phyloP scores from a whole-genome alignment of 2,797 vertebrate species.

The Pteronotus mesoamericanus region DNA sequence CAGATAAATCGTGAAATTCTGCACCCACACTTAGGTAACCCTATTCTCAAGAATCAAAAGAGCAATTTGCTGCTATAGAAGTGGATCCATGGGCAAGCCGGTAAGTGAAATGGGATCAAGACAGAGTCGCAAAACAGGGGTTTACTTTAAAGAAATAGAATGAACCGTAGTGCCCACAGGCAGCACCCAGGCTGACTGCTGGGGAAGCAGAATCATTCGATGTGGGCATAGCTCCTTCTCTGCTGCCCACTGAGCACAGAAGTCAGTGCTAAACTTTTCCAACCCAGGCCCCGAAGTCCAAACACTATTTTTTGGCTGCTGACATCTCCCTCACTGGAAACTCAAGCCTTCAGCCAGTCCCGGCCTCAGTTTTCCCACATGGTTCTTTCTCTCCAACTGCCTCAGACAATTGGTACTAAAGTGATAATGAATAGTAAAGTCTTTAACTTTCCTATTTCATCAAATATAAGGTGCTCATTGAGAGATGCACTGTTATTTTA shows the following conservation, averaged over 20 bases:
- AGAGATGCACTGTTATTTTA: background rate
- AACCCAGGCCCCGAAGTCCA: background rate
- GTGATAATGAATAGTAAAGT: background rate
- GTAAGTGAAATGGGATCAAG: constrained; percentile 55
- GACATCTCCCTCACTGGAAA: background rate
- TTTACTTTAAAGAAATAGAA: background rate
- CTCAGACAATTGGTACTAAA: background rate
- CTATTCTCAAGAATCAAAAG: constrained; percentile 68
- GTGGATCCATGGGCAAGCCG: background rate
- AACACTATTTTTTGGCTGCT: background rate
- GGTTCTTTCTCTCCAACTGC: background rate
- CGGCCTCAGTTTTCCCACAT: background rate
- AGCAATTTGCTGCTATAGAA: constrained; percentile 65
- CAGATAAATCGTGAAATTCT: constrained; percentile 71
- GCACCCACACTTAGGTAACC: constrained; percentile 69
- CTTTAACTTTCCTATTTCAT: background rate
- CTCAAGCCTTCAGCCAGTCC: background rate
- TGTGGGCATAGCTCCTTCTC: background rate
- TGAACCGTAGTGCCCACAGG: background rate
- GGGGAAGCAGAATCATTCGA: background rate
- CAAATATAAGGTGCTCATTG: background rate
- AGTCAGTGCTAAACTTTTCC: background rate
- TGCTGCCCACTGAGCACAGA: background rate
- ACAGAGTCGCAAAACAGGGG: background rate
- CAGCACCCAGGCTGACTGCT: background rate